Evolutionary conservation across 92 coral and sea anemone genomes (phyloP).

Genomic region (Ricordea florida): DNA sequence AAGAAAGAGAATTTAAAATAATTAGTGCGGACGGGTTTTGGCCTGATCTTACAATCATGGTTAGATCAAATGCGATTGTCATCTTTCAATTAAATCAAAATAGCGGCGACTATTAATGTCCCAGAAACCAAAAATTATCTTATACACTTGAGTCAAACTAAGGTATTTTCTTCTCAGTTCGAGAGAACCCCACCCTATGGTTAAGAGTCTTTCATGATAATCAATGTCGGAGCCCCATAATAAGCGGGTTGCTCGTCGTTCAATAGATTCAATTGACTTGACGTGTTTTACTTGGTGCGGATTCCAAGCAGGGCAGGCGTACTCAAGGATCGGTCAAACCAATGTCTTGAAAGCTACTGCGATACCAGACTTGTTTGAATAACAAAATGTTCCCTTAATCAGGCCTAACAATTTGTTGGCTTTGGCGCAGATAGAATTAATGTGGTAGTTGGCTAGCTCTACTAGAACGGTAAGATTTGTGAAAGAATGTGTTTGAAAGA

Average conservation of each 20-base stretch:
- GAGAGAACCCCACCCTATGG: conserved; percentile 17
- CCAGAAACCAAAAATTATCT: conserved; percentile 14
- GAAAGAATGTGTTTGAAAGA: too few species aligned
- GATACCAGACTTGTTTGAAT: not conserved
- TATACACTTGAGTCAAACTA: conserved; percentile 33
- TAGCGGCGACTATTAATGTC: conserved; percentile 32
- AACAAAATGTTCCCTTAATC: conserved; percentile 39
- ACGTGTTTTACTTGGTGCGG: conserved; percentile 27
- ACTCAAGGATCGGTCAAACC: conserved; percentile 37
- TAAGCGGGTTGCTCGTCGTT: conserved; percentile 42
- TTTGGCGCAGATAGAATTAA: conserved; percentile 24
- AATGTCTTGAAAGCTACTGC: conserved; percentile 29
- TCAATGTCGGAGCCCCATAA: conserved; percentile 18
- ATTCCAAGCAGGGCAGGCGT: conserved; percentile 33
- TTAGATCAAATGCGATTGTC: conserved; percentile 31
- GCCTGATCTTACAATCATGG: conserved; percentile 37
- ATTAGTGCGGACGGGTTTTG: conserved; percentile 23
- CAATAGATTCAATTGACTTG: conserved; percentile 20
- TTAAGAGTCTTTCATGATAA: conserved; percentile 16
- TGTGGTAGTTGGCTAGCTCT: too few species aligned
- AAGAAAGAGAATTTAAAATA: conserved; percentile 15
- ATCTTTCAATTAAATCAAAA: conserved; percentile 28
- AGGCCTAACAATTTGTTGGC: conserved; percentile 25
- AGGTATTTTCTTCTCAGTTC: conserved; percentile 48
- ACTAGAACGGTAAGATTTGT: too few species aligned